These are phyloP conservation scores for Actinia tenebrosa DNA, from an alignment of 64 coral and sea anemone genomes.

Conservation along the genomic window DNA sequence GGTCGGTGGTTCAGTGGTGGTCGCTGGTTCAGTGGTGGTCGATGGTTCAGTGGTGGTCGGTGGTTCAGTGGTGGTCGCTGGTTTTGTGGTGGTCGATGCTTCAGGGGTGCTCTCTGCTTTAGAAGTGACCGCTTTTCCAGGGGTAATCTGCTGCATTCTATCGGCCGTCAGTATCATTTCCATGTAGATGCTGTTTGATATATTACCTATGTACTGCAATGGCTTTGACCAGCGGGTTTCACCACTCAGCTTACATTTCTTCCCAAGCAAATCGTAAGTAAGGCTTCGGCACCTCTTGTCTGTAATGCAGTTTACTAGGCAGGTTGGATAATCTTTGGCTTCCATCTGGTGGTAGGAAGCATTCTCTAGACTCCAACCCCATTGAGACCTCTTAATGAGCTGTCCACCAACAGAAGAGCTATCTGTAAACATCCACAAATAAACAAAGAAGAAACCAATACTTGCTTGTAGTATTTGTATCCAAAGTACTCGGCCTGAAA, in stretches of 20 bases:
- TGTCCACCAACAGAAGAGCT: not conserved
- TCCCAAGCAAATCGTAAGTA: not conserved
- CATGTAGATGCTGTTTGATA: not conserved
- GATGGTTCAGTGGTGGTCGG: not conserved
- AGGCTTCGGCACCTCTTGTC: not conserved
- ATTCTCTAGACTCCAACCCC: not conserved
- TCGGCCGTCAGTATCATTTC: not conserved
- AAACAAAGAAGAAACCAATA: not conserved
- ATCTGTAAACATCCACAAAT: not conserved
- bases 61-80: not conserved
- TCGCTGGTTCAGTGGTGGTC: not conserved
- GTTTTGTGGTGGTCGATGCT: not conserved
- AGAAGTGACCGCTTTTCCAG: not conserved
- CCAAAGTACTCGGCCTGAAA: too few species aligned
- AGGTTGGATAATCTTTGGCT: not conserved
- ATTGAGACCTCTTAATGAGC: not conserved
- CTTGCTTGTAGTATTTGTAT: not conserved
- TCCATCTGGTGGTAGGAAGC: not conserved
- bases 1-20: not conserved
- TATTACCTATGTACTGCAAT: not conserved
- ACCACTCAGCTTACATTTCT: not conserved
- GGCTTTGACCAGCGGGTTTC: not conserved
- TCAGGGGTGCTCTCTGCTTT: not conserved
- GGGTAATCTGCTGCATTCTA: not conserved
- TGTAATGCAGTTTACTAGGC: not conserved